These are phyloP conservation scores for Ia io DNA, from an alignment of 2,113 vertebrate genomes.

Conservation along the genomic window DNA sequence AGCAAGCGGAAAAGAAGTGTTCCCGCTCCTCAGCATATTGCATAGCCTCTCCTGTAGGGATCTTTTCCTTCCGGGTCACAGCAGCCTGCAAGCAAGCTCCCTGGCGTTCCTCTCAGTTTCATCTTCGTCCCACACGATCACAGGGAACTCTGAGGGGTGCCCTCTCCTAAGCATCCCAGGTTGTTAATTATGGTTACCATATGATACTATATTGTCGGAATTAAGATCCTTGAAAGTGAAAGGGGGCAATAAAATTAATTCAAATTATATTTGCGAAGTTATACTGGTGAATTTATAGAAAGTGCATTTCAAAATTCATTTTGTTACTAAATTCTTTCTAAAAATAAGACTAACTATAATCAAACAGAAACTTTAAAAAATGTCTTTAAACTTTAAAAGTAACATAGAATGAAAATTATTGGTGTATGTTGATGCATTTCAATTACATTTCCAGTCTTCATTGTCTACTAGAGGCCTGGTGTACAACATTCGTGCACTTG, in stretches of 20 bases:
- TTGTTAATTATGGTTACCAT: not conserved
- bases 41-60: no score
- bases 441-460: not conserved
- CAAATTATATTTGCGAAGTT: not conserved
- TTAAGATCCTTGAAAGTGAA: not conserved
- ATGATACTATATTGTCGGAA: not conserved
- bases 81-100: not conserved
- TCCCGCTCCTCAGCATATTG: accelerated
- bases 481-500: no score
- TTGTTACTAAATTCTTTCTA: not conserved
- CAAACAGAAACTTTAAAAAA: not conserved
- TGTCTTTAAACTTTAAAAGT: not conserved
- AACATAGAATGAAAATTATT: not conserved
- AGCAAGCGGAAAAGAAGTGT: not conserved
- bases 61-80: not conserved
- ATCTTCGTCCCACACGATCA: not conserved
- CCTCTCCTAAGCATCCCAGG: not conserved
- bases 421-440: not conserved
- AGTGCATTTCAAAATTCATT: not conserved
- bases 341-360: not conserved
- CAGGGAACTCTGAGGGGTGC: not conserved
- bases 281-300: not conserved
- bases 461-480: not conserved
- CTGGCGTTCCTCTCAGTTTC: not conserved
- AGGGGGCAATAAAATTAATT: not conserved